Evolutionary conservation across 1,140 invertebrate genomes (phyloP).

Genomic region (Drosophila parvula): DNA sequence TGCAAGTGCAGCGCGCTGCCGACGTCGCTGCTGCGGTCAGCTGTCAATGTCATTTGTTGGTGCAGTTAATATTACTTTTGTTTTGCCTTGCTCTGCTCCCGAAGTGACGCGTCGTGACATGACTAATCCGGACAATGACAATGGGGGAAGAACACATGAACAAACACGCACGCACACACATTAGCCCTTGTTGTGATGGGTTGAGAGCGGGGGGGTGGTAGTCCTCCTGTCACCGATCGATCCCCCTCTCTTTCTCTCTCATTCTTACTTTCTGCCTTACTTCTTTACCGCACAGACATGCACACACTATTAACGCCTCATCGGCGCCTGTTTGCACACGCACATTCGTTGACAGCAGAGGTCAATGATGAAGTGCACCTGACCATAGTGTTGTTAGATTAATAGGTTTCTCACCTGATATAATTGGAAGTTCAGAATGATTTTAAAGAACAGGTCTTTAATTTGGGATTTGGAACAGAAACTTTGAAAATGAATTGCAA

Average conservation of each 20-base stretch:
- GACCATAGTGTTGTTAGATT: background rate
- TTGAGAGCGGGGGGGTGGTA: background rate
- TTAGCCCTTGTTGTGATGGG: slow-evolving; percentile 11
- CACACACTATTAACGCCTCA: slow-evolving; percentile 11
- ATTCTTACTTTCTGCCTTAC: background rate
- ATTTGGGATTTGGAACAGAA: background rate
- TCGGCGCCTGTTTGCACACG: slow-evolving; percentile 14
- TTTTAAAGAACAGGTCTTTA: too few species aligned
- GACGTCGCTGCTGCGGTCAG: slow-evolving; percentile 42
- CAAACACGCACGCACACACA: slow-evolving; percentile 50
- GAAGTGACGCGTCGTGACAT: slow-evolving; percentile 43
- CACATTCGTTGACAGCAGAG: slow-evolving; percentile 8
- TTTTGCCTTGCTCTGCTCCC: slow-evolving; percentile 21
- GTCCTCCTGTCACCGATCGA: slow-evolving; percentile 19
- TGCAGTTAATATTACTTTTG: slow-evolving; percentile 28
- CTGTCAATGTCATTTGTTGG: slow-evolving; percentile 54
- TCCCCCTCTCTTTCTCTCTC: background rate
- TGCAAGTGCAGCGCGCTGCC: slow-evolving; percentile 35
- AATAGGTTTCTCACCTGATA: background rate
- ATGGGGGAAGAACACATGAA: slow-evolving; percentile 60
- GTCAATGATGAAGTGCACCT: background rate
- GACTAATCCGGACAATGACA: slow-evolving; percentile 68
- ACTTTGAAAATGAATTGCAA: background rate
- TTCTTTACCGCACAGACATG: background rate
- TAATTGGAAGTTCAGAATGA: background rate